Evolutionary conservation across 2,888 invertebrate species (phyloP), one percentile per base, ranked within the genome.

Genomic region (Lutraria lutraria): DNA sequence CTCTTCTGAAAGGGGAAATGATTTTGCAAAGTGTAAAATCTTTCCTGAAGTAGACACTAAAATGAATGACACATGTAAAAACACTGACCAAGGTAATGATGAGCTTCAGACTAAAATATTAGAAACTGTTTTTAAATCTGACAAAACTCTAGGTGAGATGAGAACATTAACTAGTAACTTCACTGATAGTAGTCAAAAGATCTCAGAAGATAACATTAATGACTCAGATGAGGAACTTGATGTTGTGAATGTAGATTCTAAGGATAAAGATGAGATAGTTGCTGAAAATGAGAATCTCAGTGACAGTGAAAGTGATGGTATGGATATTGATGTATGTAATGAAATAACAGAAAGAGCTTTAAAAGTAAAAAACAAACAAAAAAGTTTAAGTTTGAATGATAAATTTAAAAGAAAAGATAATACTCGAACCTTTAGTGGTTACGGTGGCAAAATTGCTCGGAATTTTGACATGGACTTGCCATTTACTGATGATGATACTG

Each of bases 391-490:
- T 52, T 10, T 54, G 12, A 53, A 53, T 81, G 53, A 81, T 54
- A 81, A 54, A 54, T 15, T 54, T 81, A 43, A 53, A 81, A 81
- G 53, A 16, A 81, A 81, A 53, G 54, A 81, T 34, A 31, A 16
- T 13, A 15, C 15, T 34, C 76, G 31, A 8, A 15, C 19, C 15
- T 76, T 31, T 83, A 60, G 83, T 6, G 34, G 60, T 25, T 53
- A 60, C 31, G 63, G 29, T n/a, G 53, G 68, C 34, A 85, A n/a
- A 79, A 56, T n/a, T 81, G 53, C 76, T 31, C 60, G 85, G 19
- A 63, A 63, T 60, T 54, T 85, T 34, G 85, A 85, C 19, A 54
- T 80, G 80, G 25, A 53, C 53, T 72, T 84, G 53, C 34, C 84
- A 29, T 76, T 76, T 31, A 76, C 76, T 76, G 76, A 76, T 31